Percentiles rank a stretch among this genome's conserved stretches.
Conservation (phyloP, 2,797 vertebrate species). For the Carcharodon carcharias region DNA sequence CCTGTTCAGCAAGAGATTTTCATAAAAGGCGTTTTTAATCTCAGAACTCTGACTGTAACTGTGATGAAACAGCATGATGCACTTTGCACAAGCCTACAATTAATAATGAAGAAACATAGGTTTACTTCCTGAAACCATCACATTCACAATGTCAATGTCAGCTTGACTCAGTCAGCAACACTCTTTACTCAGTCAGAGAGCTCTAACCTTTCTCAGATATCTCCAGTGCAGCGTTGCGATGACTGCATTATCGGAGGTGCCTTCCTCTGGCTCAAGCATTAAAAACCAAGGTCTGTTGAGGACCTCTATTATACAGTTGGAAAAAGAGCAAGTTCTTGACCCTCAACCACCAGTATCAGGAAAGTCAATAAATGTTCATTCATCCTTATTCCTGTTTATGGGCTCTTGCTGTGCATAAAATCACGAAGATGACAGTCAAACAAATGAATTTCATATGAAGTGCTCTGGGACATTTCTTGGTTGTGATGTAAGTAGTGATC, state of each 20-base stretch:
- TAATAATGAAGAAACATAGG: not conserved
- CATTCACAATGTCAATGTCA: not conserved
- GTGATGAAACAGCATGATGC: not conserved
- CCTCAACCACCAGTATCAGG: not conserved
- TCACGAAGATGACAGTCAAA: not conserved
- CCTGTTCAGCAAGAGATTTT: not conserved
- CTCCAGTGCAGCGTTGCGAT: not conserved
- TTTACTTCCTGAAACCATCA: not conserved
- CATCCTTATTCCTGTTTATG: no score
- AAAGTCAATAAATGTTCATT: not conserved
- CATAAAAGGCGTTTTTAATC: not conserved
- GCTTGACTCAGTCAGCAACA: not conserved
- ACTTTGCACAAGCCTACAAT: not conserved
- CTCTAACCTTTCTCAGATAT: not conserved
- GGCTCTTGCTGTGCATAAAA: not conserved
- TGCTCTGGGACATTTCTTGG: not conserved
- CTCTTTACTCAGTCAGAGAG: not conserved
- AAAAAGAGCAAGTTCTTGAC: not conserved
- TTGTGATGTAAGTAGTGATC: not conserved
- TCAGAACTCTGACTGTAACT: not conserved
- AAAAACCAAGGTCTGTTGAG: not conserved
- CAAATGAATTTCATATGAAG: no score
- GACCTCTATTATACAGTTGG: no score
- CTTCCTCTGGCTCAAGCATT: not conserved
- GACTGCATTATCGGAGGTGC: not conserved